Percentiles rank a stretch among this genome's conserved stretches.
These are phyloP conservation scores for Caenorhabditis doughertyi DNA, from an alignment of 2,888 invertebrate genomes.

Conservation along the genomic window DNA sequence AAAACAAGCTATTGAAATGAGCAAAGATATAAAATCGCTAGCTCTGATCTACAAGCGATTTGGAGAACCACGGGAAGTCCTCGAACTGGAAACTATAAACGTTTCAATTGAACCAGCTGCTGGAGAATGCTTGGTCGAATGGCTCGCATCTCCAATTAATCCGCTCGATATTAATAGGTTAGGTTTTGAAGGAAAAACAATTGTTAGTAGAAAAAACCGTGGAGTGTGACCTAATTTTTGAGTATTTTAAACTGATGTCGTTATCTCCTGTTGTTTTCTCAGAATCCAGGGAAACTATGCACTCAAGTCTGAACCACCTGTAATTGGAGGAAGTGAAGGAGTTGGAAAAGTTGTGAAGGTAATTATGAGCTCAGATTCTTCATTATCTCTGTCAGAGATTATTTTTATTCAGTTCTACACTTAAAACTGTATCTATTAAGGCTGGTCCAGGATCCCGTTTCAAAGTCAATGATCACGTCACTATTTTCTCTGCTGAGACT, in stretches of 20 bases:
- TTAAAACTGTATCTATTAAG: slow-evolving; percentile 28
- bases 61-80: slow-evolving; percentile 65
- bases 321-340: slow-evolving; percentile 94
- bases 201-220: too few species aligned
- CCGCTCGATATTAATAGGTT: slow-evolving; percentile 79
- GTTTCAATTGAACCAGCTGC: slow-evolving; percentile 56
- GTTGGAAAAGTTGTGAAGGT: slow-evolving; percentile 90
- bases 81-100: slow-evolving; percentile 62
- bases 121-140: slow-evolving; percentile 75
- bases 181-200: background rate
- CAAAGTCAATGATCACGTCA: slow-evolving; percentile 71
- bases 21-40: slow-evolving; percentile 39
- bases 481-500: slow-evolving; percentile 62
- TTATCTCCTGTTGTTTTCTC: background rate
- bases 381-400: too few species aligned
- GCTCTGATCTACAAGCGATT: slow-evolving; percentile 59
- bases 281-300: slow-evolving; percentile 70
- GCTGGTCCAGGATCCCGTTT: slow-evolving; percentile 47
- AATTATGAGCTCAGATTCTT: too few species aligned
- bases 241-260: too few species aligned
- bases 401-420: background rate
- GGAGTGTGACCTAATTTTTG: too few species aligned
- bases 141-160: slow-evolving; percentile 80
- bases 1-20: slow-evolving; percentile 17
- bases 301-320: slow-evolving; percentile 86